Evolutionary conservation across 2,797 vertebrate genomes (phyloP).

Genomic region (Furcifer pardalis): DNA sequence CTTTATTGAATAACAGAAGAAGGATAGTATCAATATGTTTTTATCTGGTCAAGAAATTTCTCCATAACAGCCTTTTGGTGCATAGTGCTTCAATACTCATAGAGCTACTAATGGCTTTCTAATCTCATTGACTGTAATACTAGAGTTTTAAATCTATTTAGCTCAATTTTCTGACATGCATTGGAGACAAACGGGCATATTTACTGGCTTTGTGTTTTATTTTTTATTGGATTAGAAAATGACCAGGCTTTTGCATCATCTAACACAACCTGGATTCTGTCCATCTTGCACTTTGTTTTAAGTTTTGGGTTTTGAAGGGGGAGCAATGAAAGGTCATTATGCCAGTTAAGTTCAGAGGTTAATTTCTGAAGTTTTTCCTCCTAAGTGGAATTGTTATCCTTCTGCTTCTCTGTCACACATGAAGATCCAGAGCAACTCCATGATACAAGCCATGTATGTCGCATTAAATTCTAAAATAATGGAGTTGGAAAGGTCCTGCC

Average conservation of each 20-base stretch:
- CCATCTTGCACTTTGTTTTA: neutral
- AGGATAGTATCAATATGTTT: constrained; percentile 66
- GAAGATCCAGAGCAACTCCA: neutral
- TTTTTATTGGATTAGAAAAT: constrained; percentile 72
- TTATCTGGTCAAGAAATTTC: constrained; percentile 70
- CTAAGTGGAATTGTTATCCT: constrained; percentile 6
- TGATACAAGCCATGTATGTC: neutral
- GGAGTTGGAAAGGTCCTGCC: too few species aligned
- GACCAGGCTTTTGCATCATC: constrained; percentile 64
- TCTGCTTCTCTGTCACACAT: neutral
- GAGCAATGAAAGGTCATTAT: constrained; percentile 38
- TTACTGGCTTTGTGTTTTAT: constrained; percentile 68
- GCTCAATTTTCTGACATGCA: constrained; percentile 73
- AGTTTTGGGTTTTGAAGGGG: neutral
- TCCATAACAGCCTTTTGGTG: constrained; percentile 59
- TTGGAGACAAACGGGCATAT: constrained; percentile 66
- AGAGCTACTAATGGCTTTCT: constrained; percentile 76
- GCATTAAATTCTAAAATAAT: too few species aligned
- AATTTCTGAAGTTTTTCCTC: neutral
- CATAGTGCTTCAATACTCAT: constrained; percentile 61
- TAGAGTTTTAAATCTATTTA: constrained; percentile 77
- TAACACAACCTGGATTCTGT: constrained; percentile 33
- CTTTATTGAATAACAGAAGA: constrained; percentile 72
- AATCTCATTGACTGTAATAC: constrained; percentile 72
- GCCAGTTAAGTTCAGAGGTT: constrained; percentile 31